Base-by-base conservation (phyloP, 1,140 invertebrate genomes). In the Rhagoletis zephyria region DNA sequence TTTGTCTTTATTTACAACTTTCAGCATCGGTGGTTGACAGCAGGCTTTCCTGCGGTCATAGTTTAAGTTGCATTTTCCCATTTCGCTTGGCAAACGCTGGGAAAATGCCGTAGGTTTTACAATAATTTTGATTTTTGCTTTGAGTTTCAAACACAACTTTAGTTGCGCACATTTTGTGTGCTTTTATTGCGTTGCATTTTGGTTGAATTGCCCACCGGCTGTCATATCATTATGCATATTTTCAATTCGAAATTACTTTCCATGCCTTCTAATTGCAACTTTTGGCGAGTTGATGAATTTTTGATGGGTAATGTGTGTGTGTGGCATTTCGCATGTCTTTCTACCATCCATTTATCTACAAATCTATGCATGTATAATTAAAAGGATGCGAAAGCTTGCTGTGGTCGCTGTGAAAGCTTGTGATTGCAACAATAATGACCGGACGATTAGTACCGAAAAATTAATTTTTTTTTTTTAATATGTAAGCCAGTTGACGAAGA, bases 341-440 rank as follows among this genome's bases (percentile, higher is more conserved):
- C 30, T 30, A 30, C 6, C 42, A 45, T 14, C 10, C 14, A 74
- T 42, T 16, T 48, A 74, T 1, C 1, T n/a, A 48, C 42, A 74
- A 12, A 74, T 12, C 9, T 63, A 16, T 63, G 61, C 4, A 16
- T 63, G 61, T 63, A n/a, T 14, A 45, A 74, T 48, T 74, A 74
- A 74, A 74, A 74, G 67, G 67, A 74, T 74, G 10, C 42, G 40
- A 70, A 74, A 74, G 67, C 16, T 45, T 7, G 42, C 4, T 45
- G 42, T 48, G 67, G 67, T 14, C n/a, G 67, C 40, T 30, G 67
- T 74, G 67, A 74, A 74, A 74, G 67, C n/a, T 74, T 14, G 42
- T 74, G 7, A 45, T 74, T 45, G 10, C 3, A 74, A 45, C 14
- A 40, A 42, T 74, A 16, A 9, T 45, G 67, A 42, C 42, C 4